Evolutionary conservation across 2,113 vertebrate species (phyloP), one percentile per base, ranked within the genome.

Genomic region (Genyomyrus donnyi): DNA sequence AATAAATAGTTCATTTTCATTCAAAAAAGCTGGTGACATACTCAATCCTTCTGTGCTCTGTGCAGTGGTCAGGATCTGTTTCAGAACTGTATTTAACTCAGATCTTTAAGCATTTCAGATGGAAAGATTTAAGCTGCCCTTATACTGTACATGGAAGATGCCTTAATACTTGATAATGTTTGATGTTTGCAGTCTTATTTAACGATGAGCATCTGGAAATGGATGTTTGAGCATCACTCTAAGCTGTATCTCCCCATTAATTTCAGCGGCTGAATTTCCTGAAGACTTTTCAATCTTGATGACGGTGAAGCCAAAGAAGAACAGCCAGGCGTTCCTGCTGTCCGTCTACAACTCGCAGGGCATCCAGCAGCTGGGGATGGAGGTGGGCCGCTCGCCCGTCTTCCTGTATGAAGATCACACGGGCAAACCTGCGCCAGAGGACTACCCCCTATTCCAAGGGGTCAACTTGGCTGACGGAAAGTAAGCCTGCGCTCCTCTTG

Each of bases 381-480:
- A 99, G 94, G 85, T 99, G 77, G 98, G 97, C 27, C 97, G 98
- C 85, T 98, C 98, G 7, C 98, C 98, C 0, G 97, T 99, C 92
- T 99, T 99, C 94, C 96, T 99, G 90, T 99, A 99, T 1, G 98
- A 99, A 94, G 98, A 99, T 94, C 98, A 99, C 80, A 95, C 95
- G 0, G 97, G 98, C 90, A 97, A 95, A 49, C 98, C 98, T 0
- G 93, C 96, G 83, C 98, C 98, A 0, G 98, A 99, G 90, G 96
- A 98, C 90, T 99, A 99, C 93, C 98, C 98, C 50, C 96, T 97
- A 91, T 99, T 99, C 93, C 95, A 96, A 91, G 98, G 97, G 94
- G 95, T 99, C 96, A 98, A 98, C 93, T 94, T 99, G 91, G 97
- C 98, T 3, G 98, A 99, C 90, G 98, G 98, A 93, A 99, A 98